Evolutionary conservation across 2,113 vertebrate species (phyloP), one percentile per base, ranked within the genome.

Genomic region (Ceyx cyanopectus): DNA sequence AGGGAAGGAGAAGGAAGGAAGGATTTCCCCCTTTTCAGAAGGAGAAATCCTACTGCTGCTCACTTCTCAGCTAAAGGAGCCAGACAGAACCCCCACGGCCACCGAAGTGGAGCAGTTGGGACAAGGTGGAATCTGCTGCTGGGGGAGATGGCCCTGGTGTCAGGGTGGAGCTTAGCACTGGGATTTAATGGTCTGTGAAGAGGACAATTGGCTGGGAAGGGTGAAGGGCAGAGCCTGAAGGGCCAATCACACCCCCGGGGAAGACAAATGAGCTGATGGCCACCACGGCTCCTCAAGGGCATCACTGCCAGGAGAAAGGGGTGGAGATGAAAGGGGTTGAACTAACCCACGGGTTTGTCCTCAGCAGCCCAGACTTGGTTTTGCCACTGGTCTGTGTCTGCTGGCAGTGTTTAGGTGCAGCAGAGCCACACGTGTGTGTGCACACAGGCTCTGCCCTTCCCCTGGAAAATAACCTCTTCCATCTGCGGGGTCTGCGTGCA

Each of bases 321-420:
- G 5, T 0, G 5, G 82, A 2, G 46, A 34, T 4, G 41, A 53
- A 84, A 30, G 67, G 43, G 37, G 79, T 95, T 87, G 87, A 85
- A 19, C 3, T 3, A 21, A n/a, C 0, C 1, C 29, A 6, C 5
- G 0, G 2, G 23, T 40, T 63, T 46, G 60, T 67, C 41, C 14
- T 2, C 37, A 18, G 61, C 77, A 24, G n/a, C 40, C n/a, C 67
- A 81, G 69, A 11, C 5, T 0, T 60, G 53, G 53, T 9, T 3
- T 72, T 78, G 43, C 61, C 61, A 7, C 8, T 4, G 11, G 2
- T 50, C 30, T n/a, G 50, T 27, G 0, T 53, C 19, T 84, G 37
- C 87, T 19, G 87, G 89, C 67, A 54, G 68, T 0, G 37, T 57
- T 77, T 56, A 23, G 21, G 69, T 4, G 87, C 54, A 1, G 40